These are phyloP conservation scores for Chelonia mydas DNA, from an alignment of 2,797 vertebrate species.

Conservation along the genomic window DNA sequence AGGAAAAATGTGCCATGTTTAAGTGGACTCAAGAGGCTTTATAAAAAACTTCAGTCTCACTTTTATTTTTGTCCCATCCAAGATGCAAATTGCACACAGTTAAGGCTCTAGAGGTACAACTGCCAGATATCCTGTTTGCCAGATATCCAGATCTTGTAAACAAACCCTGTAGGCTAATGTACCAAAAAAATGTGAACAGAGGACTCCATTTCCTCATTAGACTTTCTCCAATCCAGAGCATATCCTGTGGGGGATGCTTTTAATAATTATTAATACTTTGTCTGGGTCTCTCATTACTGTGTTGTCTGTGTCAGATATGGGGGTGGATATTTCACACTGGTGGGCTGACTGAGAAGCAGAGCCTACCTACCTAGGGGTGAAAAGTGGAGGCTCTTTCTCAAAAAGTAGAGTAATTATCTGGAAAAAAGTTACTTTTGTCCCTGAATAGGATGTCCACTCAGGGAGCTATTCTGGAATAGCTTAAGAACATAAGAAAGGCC, in stretches of 20 bases:
- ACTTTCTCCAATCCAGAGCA: neutral
- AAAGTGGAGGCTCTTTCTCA: no score
- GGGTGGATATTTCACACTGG: neutral
- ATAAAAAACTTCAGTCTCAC: neutral
- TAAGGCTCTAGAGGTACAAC: neutral
- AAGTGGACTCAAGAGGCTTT: neutral
- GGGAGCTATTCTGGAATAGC: neutral
- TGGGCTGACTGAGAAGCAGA: neutral
- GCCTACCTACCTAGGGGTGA: neutral
- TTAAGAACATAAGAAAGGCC: neutral
- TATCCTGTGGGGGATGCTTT: neutral
- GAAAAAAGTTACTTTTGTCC: neutral
- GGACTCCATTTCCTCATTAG: neutral
- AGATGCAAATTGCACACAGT: neutral
- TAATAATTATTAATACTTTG: neutral
- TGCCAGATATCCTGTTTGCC: neutral
- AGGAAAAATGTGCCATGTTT: neutral
- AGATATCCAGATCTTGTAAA: neutral
- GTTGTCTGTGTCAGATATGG: neutral
- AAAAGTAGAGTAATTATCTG: neutral
- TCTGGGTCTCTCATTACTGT: neutral
- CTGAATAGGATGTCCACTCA: neutral
- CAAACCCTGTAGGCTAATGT: neutral
- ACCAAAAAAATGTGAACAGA: neutral
- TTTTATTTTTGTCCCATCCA: constrained; percentile 10